Evolutionary conservation across 2,888 invertebrate genomes (phyloP), one percentile per base, ranked within the genome.

Genomic region (Latheticus oryzae): DNA sequence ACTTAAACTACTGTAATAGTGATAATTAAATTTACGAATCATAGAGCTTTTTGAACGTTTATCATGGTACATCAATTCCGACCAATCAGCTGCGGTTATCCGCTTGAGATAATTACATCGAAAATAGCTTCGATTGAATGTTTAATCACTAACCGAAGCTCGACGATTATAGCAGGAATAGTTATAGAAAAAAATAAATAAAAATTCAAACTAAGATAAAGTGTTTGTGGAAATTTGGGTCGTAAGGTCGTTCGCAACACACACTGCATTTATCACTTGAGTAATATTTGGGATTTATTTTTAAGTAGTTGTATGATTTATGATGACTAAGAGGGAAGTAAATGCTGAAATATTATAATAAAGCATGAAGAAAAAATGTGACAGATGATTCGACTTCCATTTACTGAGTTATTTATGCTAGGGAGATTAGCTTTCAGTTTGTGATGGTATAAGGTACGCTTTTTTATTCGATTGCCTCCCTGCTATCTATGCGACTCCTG

Each of bases 381-480:
- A 50, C 58, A 26, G 43, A 52, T 30, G 57, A 57, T 21, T 57
- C 57, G 26, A 35, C 57, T 15, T 50, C 57, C 57, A 50, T 50
- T 55, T 40, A 15, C 35, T 19, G 9, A 8, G 43, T 58, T 58
- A 58, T 58, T 58, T 58, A 51, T 58, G 28, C 37, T 15, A 5
- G 17, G 13, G 5, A 23, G 30, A 26, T 42, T 26, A 43, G 51
- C 37, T 45, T 38, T 45, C 37, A 45, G 42, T 55, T 28, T 9
- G 24, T 47, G 38, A 24, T 51, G 37, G 35, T 42, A 51, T 35
- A 57, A 24, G 48, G 32, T 48, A 48, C 48, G 38, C 28, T 40
- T 53, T 53, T 53, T 53, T 40, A 50, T 53, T 58, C 23, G 58
- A 53, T 57, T 50, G 50, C 51, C 51, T 51, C 43, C 16, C 40